A percentile compares a stretch with the other conserved stretches of the same genome.
These are phyloP conservation scores for Ataeniobius toweri DNA, from an alignment of 2,797 vertebrate species.

Conservation along the genomic window DNA sequence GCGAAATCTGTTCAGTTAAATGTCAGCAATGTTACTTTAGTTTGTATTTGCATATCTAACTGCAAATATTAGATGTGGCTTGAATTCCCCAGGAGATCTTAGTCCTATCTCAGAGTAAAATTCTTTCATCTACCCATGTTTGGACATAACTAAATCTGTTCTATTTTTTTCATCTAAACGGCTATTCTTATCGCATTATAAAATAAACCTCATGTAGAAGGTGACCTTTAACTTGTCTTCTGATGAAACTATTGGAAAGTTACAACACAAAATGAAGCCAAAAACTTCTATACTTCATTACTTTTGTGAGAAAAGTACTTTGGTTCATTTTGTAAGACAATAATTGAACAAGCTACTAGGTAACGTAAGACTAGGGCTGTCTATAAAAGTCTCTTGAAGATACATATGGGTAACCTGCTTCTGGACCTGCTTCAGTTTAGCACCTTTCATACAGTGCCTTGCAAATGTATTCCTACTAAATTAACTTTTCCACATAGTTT, in stretches of 20 bases:
- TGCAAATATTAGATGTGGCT: conserved; percentile 11
- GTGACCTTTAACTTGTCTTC: not conserved
- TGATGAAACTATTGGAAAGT: not conserved
- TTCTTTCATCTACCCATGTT: conserved; percentile 13
- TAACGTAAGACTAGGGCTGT: not conserved
- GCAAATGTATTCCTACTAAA: not conserved
- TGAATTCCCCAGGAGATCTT: conserved; percentile 27
- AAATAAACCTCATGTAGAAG: not conserved
- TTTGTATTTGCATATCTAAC: conserved; percentile 6
- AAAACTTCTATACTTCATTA: not conserved
- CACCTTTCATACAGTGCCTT: not conserved
- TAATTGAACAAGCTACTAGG: not conserved
- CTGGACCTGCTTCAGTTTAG: not conserved
- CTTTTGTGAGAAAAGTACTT: not conserved
- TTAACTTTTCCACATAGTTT: not conserved
- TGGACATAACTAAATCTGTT: conserved; percentile 13
- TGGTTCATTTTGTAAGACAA: not conserved
- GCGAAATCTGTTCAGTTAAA: conserved; percentile 41
- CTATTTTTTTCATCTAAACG: conserved; percentile 23
- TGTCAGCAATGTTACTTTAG: conserved; percentile 27
- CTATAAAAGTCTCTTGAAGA: too few species aligned
- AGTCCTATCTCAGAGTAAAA: conserved; percentile 21
- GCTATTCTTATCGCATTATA: not conserved
- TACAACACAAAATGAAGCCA: not conserved
- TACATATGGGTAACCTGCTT: not conserved